Evolutionary conservation across 2,888 invertebrate genomes (phyloP).

Genomic region (Coenonympha arcania): DNA sequence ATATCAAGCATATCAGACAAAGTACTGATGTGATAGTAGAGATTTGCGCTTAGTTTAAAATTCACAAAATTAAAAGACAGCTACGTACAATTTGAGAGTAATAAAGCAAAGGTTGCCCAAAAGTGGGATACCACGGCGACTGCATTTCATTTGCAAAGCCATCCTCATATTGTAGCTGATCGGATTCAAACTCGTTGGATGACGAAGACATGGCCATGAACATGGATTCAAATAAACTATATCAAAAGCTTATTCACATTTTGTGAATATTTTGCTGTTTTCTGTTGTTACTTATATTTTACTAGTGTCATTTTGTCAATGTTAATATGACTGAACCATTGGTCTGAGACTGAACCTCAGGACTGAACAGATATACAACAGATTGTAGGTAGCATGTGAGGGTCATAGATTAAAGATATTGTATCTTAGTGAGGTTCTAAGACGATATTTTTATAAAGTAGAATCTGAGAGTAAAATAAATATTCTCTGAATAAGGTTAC

Average conservation of each 20-base stretch:
- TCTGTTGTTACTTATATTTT: neutral
- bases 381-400: too few relatives aligned
- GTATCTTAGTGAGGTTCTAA: too few relatives aligned
- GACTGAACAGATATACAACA: too few relatives aligned
- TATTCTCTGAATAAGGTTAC: too few relatives aligned
- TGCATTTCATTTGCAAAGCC: constrained; percentile 14
- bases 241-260: neutral
- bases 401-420: too few relatives aligned
- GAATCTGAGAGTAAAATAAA: too few relatives aligned
- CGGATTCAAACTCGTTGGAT: constrained; percentile 38
- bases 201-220: constrained; percentile 38
- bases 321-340: too few relatives aligned
- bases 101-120: constrained; percentile 50
- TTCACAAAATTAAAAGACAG: neutral
- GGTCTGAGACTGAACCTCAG: too few relatives aligned
- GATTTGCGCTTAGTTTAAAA: too few relatives aligned
- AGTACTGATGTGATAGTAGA: too few relatives aligned
- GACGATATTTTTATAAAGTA: too few relatives aligned
- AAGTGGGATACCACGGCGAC: constrained; percentile 35
- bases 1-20: too few relatives aligned
- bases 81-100: constrained; percentile 50
- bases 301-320: neutral
- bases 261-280: neutral
- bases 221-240: neutral
- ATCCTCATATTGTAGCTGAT: constrained; percentile 7